Conservation (phyloP, 2,113 vertebrate species). For the Thunnus thynnus region DNA sequence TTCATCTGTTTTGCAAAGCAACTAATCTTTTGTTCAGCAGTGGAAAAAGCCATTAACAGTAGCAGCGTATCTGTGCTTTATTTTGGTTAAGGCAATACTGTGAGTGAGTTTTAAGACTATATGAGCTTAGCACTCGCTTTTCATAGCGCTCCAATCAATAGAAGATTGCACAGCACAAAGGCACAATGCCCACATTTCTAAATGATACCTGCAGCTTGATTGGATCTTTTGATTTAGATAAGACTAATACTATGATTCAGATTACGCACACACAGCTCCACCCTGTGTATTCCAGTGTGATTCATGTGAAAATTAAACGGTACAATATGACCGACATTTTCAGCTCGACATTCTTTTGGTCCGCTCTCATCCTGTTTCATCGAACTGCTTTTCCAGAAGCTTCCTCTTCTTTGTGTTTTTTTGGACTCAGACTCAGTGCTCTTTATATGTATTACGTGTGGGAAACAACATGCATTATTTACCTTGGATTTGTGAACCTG, state of each 20-base stretch:
- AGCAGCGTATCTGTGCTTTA: background rate
- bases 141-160: conserved; percentile 33
- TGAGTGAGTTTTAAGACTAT: conserved; percentile 13
- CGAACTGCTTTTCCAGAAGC: conserved; percentile 20
- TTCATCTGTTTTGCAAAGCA: conserved; percentile 27
- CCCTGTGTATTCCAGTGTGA: background rate
- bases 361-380: conserved; percentile 29
- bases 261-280: conserved; percentile 6
- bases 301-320: conserved; percentile 26
- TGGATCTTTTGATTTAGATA: conserved; percentile 50
- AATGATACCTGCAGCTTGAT: conserved; percentile 52
- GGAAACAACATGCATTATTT: conserved; percentile 46
- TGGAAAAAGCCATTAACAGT: background rate
- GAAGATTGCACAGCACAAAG: conserved; percentile 30
- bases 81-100: background rate
- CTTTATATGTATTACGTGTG: conserved; percentile 20
- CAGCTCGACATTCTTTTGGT: conserved; percentile 11
- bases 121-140: conserved; percentile 8
- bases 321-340: conserved; percentile 40
- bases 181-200: conserved; percentile 15
- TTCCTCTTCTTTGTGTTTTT: conserved; percentile 36
- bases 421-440: background rate
- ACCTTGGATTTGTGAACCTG: conserved; percentile 49
- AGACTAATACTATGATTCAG: conserved; percentile 18
- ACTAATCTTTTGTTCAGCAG: conserved; percentile 20